These are phyloP conservation scores for Vespertilio murinus DNA, from an alignment of 2,797 vertebrate species.

Conservation along the genomic window DNA sequence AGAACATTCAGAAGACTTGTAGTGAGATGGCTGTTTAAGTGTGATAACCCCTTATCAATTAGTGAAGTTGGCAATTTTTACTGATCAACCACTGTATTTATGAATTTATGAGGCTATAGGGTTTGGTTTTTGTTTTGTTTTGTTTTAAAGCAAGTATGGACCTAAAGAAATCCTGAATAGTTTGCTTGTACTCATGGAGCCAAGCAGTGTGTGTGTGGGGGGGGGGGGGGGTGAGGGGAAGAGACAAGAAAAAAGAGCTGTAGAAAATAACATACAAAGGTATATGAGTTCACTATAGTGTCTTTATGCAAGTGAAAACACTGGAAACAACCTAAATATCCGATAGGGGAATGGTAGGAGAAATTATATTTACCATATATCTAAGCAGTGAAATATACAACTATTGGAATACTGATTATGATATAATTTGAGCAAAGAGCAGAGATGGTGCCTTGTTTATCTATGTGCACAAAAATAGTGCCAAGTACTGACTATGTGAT, in stretches of 20 bases:
- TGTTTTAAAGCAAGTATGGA: not conserved
- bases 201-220: not conserved
- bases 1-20: not conserved
- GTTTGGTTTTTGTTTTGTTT: not conserved
- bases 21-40: conserved; percentile 13
- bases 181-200: not conserved
- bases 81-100: not conserved
- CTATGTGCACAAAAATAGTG: no score
- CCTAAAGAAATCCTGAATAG: conserved; percentile 16
- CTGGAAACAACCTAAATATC: conserved; percentile 13
- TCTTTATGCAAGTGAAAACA: not conserved
- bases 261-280: not conserved
- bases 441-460: no score
- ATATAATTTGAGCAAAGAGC: conserved; percentile 27
- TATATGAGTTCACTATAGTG: not conserved
- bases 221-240: no score
- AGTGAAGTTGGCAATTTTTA: conserved; percentile 25
- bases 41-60: conserved; percentile 21
- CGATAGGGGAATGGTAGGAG: not conserved
- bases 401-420: not conserved
- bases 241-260: not conserved
- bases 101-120: not conserved
- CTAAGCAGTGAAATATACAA: conserved; percentile 14
- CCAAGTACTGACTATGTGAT: no score
- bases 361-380: not conserved